Evolutionary conservation across 2,888 invertebrate species (phyloP).

Genomic region (Agrotis exclamationis): DNA sequence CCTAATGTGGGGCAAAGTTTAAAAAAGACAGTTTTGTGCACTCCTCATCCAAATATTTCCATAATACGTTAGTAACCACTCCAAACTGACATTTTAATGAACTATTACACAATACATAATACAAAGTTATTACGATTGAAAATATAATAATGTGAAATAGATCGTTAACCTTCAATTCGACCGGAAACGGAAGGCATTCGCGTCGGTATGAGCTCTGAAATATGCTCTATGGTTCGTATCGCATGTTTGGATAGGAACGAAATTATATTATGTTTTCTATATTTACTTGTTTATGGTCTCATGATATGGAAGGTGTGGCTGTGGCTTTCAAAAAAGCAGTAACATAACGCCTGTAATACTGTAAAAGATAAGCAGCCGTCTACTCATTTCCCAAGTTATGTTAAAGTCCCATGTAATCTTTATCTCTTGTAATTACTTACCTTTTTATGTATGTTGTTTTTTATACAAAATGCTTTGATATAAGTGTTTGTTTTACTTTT

Average conservation of each 20-base stretch:
- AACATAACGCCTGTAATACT: too few species aligned
- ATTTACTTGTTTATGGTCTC: constrained; percentile 2
- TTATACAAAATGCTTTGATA: too few species aligned
- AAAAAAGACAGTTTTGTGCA: too few species aligned
- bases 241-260: neutral
- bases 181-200: constrained; percentile 51
- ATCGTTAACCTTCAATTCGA: constrained; percentile 34
- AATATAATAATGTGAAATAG: constrained; percentile 36
- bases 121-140: constrained; percentile 15
- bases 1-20: too few species aligned
- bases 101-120: constrained; percentile 9
- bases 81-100: neutral
- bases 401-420: too few species aligned
- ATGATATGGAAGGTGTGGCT: neutral
- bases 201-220: constrained; percentile 32
- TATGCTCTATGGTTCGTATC: constrained; percentile 31
- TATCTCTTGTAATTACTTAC: too few species aligned
- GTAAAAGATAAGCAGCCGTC: too few species aligned
- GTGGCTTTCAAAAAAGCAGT: neutral
- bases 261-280: constrained; percentile 36
- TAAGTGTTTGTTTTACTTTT: too few species aligned
- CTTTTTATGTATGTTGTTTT: too few species aligned
- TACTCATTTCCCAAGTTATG: too few species aligned
- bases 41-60: too few species aligned
- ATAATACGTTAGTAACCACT: too few species aligned